Evolutionary conservation across 1,140 invertebrate genomes (phyloP), one percentile per base, ranked within the genome.

Genomic region (Pectinophora gossypiella): DNA sequence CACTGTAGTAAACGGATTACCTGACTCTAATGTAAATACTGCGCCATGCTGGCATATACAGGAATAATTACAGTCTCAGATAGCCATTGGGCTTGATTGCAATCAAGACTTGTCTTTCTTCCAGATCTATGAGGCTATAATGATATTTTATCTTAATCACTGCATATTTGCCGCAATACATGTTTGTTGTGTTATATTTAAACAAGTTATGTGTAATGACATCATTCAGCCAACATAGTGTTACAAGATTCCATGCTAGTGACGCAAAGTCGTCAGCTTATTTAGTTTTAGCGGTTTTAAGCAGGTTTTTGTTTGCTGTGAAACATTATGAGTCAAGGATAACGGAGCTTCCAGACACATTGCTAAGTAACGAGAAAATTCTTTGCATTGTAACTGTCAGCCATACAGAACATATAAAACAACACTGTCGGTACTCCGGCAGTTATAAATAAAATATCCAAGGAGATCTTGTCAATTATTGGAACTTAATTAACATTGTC

Each of bases 211-310:
- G 9, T 40, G 16, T 16, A 40, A 40, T 40, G 36, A 40, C 36
- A 40, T 40, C 36, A 40, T 40, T 40, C 12, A 13, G 36, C 36
- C n/a, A 40, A 40, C 15, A 10, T 15, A 40, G 15, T 40, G 1
- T 40, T 18, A 9, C 27, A 12, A 32, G 27, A 32, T 32, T 9
- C 27, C 27, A 12, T 3, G 36, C n/a, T 40, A 40, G 16, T 40
- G 36, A 40, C 10, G 36, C 16, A 40, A 40, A 13, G 15, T 2
- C n/a, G 16, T 15, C 36, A 15, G 16, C 15, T 32, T 40, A 40
- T 40, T 6, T 40, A 40, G 16, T 40, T 40, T 40, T 40, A 40
- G 36, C 16, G 13, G 36, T 40, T 38, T 38, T 38, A 38, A n/a
- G n/a, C n/a, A n/a, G n/a, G n/a, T n/a, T n/a, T n/a, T n/a, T n/a